Percentiles rank a stretch among this genome's conserved stretches.
Evolutionary conservation across 2,888 invertebrate species (phyloP).

Genomic region (Pecten maximus): DNA sequence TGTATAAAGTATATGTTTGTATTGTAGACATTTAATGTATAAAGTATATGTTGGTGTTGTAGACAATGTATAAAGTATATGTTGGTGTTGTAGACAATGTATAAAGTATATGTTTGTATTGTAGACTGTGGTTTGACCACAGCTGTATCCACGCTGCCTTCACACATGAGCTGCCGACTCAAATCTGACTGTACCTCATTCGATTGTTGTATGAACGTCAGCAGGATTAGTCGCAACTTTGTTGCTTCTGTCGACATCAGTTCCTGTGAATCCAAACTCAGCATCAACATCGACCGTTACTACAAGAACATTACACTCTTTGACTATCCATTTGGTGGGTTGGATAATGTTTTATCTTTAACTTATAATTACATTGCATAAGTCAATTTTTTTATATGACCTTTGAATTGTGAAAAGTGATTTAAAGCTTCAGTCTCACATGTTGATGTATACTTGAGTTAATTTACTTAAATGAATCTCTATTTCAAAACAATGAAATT

Average conservation of each 20-base stretch:
- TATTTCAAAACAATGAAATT: neutral
- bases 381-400: too few relatives aligned
- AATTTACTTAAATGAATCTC: too few relatives aligned
- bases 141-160: conserved; percentile 42
- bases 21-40: conserved; percentile 36
- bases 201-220: conserved; percentile 55
- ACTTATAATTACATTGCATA: too few relatives aligned
- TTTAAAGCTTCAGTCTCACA: too few relatives aligned
- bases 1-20: neutral
- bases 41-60: too few relatives aligned
- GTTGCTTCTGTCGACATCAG: conserved; percentile 48
- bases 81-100: too few relatives aligned
- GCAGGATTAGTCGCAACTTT: conserved; percentile 49
- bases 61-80: too few relatives aligned
- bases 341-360: too few relatives aligned
- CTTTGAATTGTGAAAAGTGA: too few relatives aligned
- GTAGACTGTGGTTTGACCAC: conserved; percentile 45
- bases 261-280: conserved; percentile 45
- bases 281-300: conserved; percentile 41
- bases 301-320: conserved; percentile 31
- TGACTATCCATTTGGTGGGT: conserved; percentile 10
- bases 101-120: neutral
- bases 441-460: too few relatives aligned
- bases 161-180: conserved; percentile 51
- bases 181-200: conserved; percentile 55